Evolutionary conservation across 2,113 vertebrate species (phyloP).

Genomic region (Helogale parvula): DNA sequence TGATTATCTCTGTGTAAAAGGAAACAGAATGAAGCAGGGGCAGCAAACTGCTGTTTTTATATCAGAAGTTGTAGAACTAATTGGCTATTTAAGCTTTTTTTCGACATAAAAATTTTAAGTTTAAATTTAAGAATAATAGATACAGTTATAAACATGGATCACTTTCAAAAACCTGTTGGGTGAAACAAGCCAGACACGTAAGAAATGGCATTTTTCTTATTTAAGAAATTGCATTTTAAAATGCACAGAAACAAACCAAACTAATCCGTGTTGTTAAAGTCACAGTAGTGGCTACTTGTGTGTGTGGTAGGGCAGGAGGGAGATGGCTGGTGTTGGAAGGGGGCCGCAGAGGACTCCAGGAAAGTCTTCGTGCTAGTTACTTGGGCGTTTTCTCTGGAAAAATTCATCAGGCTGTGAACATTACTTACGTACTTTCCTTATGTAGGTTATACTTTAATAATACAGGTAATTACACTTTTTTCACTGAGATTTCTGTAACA

Average conservation of each 20-base stretch:
- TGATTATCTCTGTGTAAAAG: not conserved
- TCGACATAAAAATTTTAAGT: not conserved
- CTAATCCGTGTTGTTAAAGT: not conserved
- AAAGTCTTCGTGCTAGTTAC: not conserved
- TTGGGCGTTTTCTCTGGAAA: not conserved
- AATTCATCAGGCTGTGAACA: not conserved
- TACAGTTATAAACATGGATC: not conserved
- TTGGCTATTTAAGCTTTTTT: not conserved
- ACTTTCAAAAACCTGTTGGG: not conserved
- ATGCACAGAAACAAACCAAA: not conserved
- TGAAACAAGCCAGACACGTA: not conserved
- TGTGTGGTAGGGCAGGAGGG: not conserved
- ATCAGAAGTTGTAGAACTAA: not conserved
- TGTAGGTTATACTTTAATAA: not conserved
- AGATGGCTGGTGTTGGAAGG: not conserved
- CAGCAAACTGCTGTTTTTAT: not conserved
- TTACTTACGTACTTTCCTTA: not conserved
- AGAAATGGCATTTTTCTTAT: not conserved
- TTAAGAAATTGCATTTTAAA: not conserved
- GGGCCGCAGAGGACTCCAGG: not conserved
- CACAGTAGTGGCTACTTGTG: not conserved
- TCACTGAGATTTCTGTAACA: not conserved
- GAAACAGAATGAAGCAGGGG: not conserved
- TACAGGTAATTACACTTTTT: not conserved
- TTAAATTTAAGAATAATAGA: constrained; percentile 30